phyloP scores from a whole-genome alignment of 2,797 vertebrate genomes.

The Squalus acanthias region DNA sequence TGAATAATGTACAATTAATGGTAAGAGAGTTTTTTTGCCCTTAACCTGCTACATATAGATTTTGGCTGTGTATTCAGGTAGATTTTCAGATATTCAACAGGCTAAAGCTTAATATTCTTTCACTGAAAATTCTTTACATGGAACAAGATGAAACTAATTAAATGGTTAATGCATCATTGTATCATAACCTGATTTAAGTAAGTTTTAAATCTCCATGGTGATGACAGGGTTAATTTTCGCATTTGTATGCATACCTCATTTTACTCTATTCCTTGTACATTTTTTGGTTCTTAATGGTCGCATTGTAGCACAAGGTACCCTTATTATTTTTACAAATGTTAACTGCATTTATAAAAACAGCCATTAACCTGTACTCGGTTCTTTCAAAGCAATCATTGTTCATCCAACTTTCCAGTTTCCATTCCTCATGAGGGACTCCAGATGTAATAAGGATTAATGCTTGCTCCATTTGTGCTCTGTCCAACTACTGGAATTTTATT shows the following conservation, averaged over 20 bases:
- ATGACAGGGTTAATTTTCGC: not conserved
- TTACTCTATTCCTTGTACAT: not conserved
- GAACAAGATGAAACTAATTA: not conserved
- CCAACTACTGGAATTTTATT: constrained; percentile 46
- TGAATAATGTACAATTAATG: not conserved
- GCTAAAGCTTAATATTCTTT: not conserved
- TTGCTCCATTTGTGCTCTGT: constrained; percentile 46
- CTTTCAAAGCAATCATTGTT: constrained; percentile 45
- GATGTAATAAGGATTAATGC: constrained; percentile 61
- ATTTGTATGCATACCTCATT: not conserved
- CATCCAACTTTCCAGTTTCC: constrained; percentile 61
- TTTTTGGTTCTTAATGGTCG: constrained; percentile 12
- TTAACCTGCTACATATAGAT: not conserved
- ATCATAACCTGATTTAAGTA: not conserved
- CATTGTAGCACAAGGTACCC: constrained; percentile 8
- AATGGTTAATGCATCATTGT: not conserved
- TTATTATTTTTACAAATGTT: constrained; percentile 43
- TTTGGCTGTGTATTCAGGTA: not conserved
- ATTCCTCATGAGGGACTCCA: constrained; percentile 53
- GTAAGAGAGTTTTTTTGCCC: not conserved
- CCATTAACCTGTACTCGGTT: constrained; percentile 52
- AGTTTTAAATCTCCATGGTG: not conserved
- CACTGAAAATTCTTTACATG: not conserved
- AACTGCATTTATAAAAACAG: constrained; percentile 52
- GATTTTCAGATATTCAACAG: not conserved